Evolutionary conservation across 2,797 vertebrate genomes (phyloP).

Genomic region (Harpagifer antarcticus): DNA sequence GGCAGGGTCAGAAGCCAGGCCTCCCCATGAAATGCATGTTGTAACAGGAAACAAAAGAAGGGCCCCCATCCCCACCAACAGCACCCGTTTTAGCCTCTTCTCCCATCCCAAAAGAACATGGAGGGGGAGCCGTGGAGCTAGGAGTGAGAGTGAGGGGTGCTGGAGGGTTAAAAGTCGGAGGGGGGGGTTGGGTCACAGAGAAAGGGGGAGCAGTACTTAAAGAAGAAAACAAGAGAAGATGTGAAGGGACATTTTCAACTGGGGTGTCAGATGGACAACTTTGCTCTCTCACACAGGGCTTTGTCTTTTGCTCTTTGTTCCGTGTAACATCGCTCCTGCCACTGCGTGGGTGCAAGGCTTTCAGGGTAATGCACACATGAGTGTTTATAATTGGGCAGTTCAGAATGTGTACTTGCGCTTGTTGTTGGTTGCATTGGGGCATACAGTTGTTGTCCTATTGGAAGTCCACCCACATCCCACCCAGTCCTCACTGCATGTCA

Average conservation of each 20-base stretch:
- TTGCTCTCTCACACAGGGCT: constrained; percentile 35
- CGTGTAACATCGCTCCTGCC: constrained; percentile 45
- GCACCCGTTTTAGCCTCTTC: constrained; percentile 54
- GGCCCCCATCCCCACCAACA: constrained; percentile 63
- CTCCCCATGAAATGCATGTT: constrained; percentile 80
- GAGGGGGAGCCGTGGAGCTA: constrained; percentile 20
- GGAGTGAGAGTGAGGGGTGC: constrained; percentile 27
- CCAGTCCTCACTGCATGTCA: constrained; percentile 51
- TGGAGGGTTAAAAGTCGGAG: constrained; percentile 59
- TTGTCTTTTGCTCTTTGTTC: constrained; percentile 69
- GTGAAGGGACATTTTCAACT: constrained; percentile 46
- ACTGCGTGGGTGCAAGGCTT: constrained; percentile 52
- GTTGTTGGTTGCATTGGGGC: constrained; percentile 45
- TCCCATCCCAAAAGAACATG: constrained; percentile 56
- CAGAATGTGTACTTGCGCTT: constrained; percentile 34
- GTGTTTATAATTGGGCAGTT: constrained; percentile 50
- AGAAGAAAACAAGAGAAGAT: constrained; percentile 49
- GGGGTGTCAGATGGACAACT: constrained; percentile 55
- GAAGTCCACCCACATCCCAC: constrained; percentile 60
- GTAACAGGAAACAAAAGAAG: constrained; percentile 84
- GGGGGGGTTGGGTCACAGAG: constrained; percentile 30
- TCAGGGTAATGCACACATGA: constrained; percentile 41
- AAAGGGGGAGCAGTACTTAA: constrained; percentile 26
- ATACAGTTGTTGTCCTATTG: constrained; percentile 54
- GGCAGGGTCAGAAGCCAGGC: constrained; percentile 81